Evolutionary conservation across 30 jellyfish, hydroid and myxozoan genomes (phyloP), one percentile per base, ranked within the genome.

Genomic region (Chironex yamaguchii): DNA sequence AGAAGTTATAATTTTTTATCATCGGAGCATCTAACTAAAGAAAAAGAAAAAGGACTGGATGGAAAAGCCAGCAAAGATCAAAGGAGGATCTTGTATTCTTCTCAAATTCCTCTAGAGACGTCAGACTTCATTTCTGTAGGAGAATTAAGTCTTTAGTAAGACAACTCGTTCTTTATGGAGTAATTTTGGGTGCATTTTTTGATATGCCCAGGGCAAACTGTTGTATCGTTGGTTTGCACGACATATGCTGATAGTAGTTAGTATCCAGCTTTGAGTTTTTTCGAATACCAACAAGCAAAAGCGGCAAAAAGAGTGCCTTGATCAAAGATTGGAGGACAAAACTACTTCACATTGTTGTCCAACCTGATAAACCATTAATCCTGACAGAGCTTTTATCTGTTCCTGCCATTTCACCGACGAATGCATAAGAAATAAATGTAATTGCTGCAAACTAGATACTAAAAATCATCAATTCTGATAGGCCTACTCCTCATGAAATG

Each of bases 151-250:
- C 49, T 73, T 50, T 26, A 73, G 49, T 73, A 52, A 73, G 23
- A 73, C 77, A 71, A 36, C 74, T 71, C 75, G 29, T 53, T 73
- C 34, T 71, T 73, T 2, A 73, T 36, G 51, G 29, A 29, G 53
- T 0, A 26, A 35, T 73, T 9, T 68, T 42, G 74, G 25, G 25
- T 34, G 2, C 26, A 48, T 21, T 71, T 73, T 54, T 54, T 24
- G 51, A 73, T 24, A 73, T 73, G 86, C 86, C 86, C 49, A 73
- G 86, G 75, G 86, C 86, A 73, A 36, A 73, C 86, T 73, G 75
- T 73, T 34, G 86, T 36, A 36, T 73, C 52, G 86, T 73, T 73
- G 86, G 62, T 73, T 73, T n/a, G 86, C 75, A 71, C 20, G 75
- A 73, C 74, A 73, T 20, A 12, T 35, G 75, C 74, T 21, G 86